phyloP scores from a whole-genome alignment of 2,113 vertebrate genomes.

The Epinephelus cyanopodus region DNA sequence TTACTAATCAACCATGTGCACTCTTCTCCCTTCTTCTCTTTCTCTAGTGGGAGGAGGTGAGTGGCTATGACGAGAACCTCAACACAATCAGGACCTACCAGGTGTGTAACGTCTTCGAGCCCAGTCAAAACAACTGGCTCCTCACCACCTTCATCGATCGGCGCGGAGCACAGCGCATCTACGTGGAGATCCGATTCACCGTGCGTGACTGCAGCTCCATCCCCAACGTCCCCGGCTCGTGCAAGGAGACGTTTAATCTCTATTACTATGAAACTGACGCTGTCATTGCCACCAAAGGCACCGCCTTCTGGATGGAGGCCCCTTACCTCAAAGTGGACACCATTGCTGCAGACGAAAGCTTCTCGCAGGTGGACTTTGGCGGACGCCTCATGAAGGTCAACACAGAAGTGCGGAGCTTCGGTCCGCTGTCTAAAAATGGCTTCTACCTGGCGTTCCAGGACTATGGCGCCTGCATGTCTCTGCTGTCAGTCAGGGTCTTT shows the following conservation, averaged over 20 bases:
- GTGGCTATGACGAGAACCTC: conserved; percentile 98
- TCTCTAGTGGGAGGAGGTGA: conserved; percentile 98
- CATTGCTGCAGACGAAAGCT: conserved; percentile 98
- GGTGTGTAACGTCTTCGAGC: conserved; percentile 98
- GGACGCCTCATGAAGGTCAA: conserved; percentile 99
- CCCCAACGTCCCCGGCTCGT: conserved; percentile 96
- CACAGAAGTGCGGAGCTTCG: conserved; percentile 97
- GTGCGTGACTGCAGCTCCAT: conserved; percentile 99
- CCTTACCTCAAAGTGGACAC: conserved; percentile 99
- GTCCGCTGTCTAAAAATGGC: conserved; percentile 94
- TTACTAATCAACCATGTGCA: conserved; percentile 48
- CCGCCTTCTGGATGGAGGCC: conserved; percentile 96
- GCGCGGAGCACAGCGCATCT: conserved; percentile 94
- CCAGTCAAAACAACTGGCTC: conserved; percentile 99
- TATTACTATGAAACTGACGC: conserved; percentile 98
- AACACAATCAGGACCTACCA: conserved; percentile 99
- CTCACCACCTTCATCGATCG: conserved; percentile 97
- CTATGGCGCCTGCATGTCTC: conserved; percentile 98
- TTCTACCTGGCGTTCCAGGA: conserved; percentile 99
- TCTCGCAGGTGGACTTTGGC: conserved; percentile 99
- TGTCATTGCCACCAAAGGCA: conserved; percentile 96
- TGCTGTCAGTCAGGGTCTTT: conserved; percentile 97
- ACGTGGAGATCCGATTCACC: conserved; percentile 98
- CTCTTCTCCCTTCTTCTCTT: conserved; percentile 44
- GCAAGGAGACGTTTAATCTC: conserved; percentile 99